Evolutionary conservation across 2,797 vertebrate species (phyloP).

Genomic region (Melanogrammus aeglefinus): DNA sequence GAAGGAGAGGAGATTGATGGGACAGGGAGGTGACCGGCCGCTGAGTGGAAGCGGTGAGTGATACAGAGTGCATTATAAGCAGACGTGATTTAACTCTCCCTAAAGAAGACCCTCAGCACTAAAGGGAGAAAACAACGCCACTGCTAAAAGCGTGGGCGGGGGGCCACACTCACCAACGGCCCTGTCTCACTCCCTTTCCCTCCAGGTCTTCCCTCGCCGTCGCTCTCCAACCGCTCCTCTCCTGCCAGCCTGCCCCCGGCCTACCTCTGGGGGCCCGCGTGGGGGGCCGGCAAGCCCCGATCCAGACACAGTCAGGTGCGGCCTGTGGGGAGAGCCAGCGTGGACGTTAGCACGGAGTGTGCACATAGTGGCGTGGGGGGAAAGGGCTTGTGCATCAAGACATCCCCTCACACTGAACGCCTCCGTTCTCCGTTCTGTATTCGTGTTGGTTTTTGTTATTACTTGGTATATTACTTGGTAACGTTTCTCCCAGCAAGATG

Average conservation of each 20-base stretch:
- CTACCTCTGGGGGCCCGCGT: slow-evolving; percentile 55
- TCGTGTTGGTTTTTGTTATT: no score
- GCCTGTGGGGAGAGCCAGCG: background rate
- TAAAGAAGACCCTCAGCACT: background rate
- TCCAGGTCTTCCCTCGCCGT: slow-evolving; percentile 61
- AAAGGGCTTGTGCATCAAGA: background rate
- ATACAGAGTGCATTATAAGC: background rate
- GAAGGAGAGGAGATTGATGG: slow-evolving; percentile 52
- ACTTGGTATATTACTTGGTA: no score
- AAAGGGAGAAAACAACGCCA: background rate
- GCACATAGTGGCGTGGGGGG: background rate
- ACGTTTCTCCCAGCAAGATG: no score
- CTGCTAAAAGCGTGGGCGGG: background rate
- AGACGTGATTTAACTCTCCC: background rate
- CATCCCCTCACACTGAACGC: no score
- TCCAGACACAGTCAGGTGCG: slow-evolving; percentile 67
- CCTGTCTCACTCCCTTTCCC: slow-evolving; percentile 1
- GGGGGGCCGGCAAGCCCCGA: slow-evolving; percentile 53
- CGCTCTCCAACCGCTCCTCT: slow-evolving; percentile 42
- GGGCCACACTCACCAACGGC: background rate
- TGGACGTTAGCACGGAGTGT: background rate
- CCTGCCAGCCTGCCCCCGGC: slow-evolving; percentile 59
- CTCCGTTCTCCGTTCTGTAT: no score
- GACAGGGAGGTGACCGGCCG: slow-evolving; percentile 35
- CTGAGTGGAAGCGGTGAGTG: slow-evolving; percentile 32